Evolutionary conservation across 2,113 vertebrate species (phyloP).

Genomic region (Sapayoa aenigma): DNA sequence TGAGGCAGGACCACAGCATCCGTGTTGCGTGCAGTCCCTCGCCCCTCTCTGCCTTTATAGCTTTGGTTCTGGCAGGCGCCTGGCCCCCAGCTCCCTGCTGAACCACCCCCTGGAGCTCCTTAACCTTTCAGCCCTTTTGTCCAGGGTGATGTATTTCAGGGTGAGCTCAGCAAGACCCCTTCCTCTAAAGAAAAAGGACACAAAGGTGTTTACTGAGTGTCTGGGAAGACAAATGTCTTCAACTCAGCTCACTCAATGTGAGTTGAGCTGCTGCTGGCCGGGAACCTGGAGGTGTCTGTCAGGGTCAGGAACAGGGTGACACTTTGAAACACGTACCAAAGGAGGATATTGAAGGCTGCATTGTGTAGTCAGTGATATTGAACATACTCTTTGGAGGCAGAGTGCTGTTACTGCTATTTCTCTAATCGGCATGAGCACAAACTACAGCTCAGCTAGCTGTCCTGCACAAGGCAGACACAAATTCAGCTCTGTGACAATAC

Average conservation of each 20-base stretch:
- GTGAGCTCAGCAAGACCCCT: slow-evolving; percentile 64
- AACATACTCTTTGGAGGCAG: neutral
- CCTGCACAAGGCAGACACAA: neutral
- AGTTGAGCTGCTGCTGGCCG: slow-evolving; percentile 19
- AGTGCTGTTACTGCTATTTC: neutral
- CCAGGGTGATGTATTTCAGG: slow-evolving; percentile 58
- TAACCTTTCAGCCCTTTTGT: slow-evolving; percentile 67
- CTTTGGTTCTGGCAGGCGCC: neutral
- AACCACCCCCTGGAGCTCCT: slow-evolving; percentile 37
- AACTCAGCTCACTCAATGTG: neutral
- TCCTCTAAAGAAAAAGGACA: slow-evolving; percentile 59
- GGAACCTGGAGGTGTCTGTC: neutral
- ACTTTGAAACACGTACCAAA: neutral
- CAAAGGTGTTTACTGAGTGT: slow-evolving; percentile 65
- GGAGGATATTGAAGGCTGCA: neutral
- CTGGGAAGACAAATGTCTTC: slow-evolving; percentile 35
- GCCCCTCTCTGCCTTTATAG: slow-evolving; percentile 42
- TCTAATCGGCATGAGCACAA: neutral
- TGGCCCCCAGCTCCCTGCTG: slow-evolving; percentile 22
- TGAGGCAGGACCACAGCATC: neutral
- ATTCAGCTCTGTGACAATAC: neutral
- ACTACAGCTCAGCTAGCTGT: neutral
- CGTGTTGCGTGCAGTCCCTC: neutral
- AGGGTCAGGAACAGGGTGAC: neutral
- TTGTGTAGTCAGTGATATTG: neutral